Base-by-base conservation (phyloP, 64 coral and sea anemone species). In the Pocillopora verrucosa region DNA sequence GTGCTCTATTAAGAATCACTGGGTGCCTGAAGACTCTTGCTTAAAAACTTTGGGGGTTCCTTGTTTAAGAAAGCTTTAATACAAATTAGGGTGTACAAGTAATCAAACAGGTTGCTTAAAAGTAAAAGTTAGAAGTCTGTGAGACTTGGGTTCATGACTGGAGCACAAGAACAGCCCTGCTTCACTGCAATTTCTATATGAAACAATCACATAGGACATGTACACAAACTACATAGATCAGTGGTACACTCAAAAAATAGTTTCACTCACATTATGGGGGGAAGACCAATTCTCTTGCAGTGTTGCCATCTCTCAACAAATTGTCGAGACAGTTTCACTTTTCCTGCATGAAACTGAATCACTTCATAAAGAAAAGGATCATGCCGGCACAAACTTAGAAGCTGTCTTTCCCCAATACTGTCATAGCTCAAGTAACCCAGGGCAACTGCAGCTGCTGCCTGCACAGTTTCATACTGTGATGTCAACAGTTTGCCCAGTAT, bases 261-360 rank as follows among this genome's bases (percentile, higher is more conserved):
- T 1, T 59, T 11, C 16, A 99, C 97, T 99, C 87, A 99, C 97
- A 91, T 91, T 58, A 95, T 95, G 22, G 97, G 97, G 72, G 94
- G 94, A 58, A 95, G 83, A 20, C 91, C 91, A 87, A 99, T 88
- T 9, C 70, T 92, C 79, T 89, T 92, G 78, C 90, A 99, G 58
- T 99, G 97, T 56, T 99, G 88, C 97, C 97, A 99, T 88, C 97
- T 89, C 56, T 99, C 94, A 57, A 95, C 79, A 93, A 99, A 99
- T n/a, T 99, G 91, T 34, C 91, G 88, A 14, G 97, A 99, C 67
- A 99, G 88, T 38, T 95, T 99, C 10, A 99, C 93, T 25, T 95
- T 99, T 84, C 91, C 94, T 75, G 91, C 91, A 86, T 99, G 91
- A 80, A 91, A 92, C 84, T 91, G 94, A 11, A 99, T 75, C 7